phyloP scores from a whole-genome alignment of 2,888 invertebrate genomes.

The Saturnia japonica region DNA sequence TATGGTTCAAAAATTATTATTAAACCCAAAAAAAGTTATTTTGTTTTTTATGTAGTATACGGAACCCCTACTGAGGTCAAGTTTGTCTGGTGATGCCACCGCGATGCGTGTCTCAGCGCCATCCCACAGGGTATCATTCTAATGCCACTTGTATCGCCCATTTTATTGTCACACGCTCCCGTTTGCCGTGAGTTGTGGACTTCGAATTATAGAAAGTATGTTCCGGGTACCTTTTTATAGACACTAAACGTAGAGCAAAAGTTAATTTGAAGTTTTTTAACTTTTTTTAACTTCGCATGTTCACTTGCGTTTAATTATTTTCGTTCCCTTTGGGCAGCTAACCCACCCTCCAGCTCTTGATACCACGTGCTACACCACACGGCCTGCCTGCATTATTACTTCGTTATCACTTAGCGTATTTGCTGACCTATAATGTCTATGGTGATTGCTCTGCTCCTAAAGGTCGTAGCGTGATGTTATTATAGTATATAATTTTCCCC shows the following conservation, averaged over 20 bases:
- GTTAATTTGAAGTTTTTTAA: constrained; percentile 67
- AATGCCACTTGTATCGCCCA: constrained; percentile 77
- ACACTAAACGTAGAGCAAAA: constrained; percentile 69
- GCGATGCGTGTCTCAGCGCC: constrained; percentile 69
- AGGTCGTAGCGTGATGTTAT: too few species aligned
- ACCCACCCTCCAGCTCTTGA: too few species aligned
- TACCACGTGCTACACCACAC: too few species aligned
- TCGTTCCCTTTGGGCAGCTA: too few species aligned
- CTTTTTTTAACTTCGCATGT: too few species aligned
- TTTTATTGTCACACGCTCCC: constrained; percentile 76
- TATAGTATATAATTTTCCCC: too few species aligned
- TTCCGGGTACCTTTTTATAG: constrained; percentile 73
- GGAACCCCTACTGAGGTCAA: constrained; percentile 37
- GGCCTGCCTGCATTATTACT: too few species aligned
- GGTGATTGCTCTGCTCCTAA: too few species aligned
- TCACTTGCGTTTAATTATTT: too few species aligned
- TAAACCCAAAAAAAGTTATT: not conserved
- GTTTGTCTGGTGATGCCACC: constrained; percentile 39
- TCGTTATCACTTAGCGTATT: too few species aligned
- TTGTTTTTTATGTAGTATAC: not conserved
- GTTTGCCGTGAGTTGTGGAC: constrained; percentile 67
- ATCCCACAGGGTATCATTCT: constrained; percentile 65
- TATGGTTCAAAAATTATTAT: not conserved
- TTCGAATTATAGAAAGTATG: constrained; percentile 68
- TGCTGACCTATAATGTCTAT: too few species aligned